phyloP scores from a whole-genome alignment of 2,888 invertebrate genomes.

The Venustoraphidia nigricollis region DNA sequence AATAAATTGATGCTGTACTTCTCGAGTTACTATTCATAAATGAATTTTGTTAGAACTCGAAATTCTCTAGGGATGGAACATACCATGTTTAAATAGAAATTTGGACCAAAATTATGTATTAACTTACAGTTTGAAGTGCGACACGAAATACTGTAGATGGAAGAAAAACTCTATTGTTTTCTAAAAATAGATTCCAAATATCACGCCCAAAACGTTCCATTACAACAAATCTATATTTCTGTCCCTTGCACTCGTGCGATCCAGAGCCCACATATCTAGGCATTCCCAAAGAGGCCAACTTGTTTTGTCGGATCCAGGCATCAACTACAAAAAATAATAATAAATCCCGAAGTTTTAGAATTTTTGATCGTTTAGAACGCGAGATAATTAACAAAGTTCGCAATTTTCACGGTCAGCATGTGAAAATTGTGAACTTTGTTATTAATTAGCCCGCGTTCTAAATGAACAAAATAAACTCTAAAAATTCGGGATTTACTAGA shows the following conservation, averaged over 20 bases:
- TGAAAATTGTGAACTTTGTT: no score
- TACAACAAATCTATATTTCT: constrained; percentile 75
- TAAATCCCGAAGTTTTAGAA: no score
- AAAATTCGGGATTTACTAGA: no score
- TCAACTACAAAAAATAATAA: constrained; percentile 39
- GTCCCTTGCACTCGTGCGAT: constrained; percentile 54
- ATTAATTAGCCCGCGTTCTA: no score
- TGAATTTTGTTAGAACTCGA: no score
- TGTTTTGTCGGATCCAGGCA: constrained; percentile 49
- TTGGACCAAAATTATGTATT: not conserved
- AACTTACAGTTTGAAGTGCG: constrained; percentile 67
- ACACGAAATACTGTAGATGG: constrained; percentile 60
- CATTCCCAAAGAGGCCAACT: constrained; percentile 63
- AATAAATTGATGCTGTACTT: no score
- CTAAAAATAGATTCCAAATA: constrained; percentile 59
- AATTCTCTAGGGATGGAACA: not conserved
- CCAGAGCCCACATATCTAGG: constrained; percentile 75
- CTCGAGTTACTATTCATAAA: no score
- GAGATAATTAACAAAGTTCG: no score
- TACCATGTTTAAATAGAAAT: not conserved
- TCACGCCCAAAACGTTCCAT: constrained; percentile 84
- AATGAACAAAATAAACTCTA: no score
- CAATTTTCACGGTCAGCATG: no score
- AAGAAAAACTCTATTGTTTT: constrained; percentile 51
- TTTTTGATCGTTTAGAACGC: no score